Evolutionary conservation across 2,113 vertebrate genomes (phyloP).

Genomic region (Candoia aspera): DNA sequence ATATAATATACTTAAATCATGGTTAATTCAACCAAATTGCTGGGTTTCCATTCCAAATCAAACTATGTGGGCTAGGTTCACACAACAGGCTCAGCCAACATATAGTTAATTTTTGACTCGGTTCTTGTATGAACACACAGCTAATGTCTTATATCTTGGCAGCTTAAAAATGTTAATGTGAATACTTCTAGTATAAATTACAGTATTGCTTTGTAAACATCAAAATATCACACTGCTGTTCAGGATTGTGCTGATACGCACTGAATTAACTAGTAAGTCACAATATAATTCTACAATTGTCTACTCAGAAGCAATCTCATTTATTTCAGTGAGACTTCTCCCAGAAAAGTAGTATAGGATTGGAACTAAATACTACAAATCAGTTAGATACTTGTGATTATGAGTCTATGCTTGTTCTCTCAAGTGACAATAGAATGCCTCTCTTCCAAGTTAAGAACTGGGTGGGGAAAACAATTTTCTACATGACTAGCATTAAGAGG

Average conservation of each 20-base stretch:
- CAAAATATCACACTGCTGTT: neutral
- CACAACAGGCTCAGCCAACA: neutral
- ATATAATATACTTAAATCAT: neutral
- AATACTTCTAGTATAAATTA: neutral
- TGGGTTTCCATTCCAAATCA: neutral
- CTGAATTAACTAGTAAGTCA: neutral
- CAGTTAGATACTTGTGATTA: neutral
- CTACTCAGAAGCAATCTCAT: neutral
- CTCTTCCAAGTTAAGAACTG: neutral
- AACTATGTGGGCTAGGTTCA: neutral
- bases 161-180: neutral
- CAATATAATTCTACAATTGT: neutral
- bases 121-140: neutral
- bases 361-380: neutral
- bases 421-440: neutral
- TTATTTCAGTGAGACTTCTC: neutral
- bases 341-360: neutral
- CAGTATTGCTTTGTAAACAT: neutral
- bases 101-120: neutral
- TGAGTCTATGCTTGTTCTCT: neutral
- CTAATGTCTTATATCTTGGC: neutral
- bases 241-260: neutral
- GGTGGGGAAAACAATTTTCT: neutral
- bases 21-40: neutral
- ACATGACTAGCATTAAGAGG: neutral